Percentiles rank a stretch among this genome's conserved stretches.
phyloP scores from a whole-genome alignment of 2,113 vertebrate species.

The Campylorhamphus procurvoides region DNA sequence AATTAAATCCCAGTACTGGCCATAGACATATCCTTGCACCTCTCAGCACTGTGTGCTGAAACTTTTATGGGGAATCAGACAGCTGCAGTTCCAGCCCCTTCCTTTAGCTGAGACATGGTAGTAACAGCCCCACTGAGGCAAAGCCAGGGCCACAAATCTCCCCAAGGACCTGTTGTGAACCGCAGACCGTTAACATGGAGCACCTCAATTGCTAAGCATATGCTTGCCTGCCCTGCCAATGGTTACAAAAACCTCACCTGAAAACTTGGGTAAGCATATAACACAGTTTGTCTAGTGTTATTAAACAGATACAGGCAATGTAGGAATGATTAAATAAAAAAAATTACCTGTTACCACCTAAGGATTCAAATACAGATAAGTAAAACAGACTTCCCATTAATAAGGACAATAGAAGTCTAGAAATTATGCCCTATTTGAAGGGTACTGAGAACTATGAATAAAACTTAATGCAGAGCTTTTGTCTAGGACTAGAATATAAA shows the following conservation, averaged over 20 bases:
- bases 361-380: background rate
- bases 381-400: background rate
- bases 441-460: background rate
- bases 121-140: background rate
- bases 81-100: background rate
- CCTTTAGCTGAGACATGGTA: background rate
- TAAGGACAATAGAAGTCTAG: background rate
- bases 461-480: background rate
- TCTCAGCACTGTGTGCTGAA: background rate
- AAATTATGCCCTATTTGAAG: background rate
- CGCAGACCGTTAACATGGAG: background rate
- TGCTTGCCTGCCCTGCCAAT: background rate
- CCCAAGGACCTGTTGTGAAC: background rate
- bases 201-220: background rate
- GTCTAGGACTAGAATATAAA: background rate
- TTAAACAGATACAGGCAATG: background rate
- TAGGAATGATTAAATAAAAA: background rate
- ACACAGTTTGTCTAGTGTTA: background rate
- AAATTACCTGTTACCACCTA: background rate
- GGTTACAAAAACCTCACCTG: background rate
- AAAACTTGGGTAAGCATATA: background rate
- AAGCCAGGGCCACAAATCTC: background rate
- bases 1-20: background rate
- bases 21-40: background rate
- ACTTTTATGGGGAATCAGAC: background rate